Evolutionary conservation across 2,113 vertebrate genomes (phyloP), one percentile per base, ranked within the genome.

Genomic region (Excalfactoria chinensis): DNA sequence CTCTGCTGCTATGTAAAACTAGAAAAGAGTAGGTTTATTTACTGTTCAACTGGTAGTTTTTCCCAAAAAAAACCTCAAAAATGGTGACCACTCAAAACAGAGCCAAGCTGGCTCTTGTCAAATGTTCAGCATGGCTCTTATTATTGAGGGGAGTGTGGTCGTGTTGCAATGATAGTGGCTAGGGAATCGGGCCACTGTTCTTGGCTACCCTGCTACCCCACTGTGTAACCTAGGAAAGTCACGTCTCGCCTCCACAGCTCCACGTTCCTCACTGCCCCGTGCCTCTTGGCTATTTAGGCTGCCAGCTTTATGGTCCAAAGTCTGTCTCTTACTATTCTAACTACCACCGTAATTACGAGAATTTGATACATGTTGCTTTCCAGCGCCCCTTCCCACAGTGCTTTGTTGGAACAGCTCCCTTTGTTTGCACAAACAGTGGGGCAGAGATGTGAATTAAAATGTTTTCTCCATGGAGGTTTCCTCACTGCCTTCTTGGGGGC

Each of bases 261-360:
- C 78, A 70, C 17, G 7, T 83, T 88, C 82, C 64, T 90, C 82
- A 64, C 81, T 75, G 79, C 90, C 66, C 80, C 71, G 46, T 0
- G 0, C 70, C 62, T 91, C 86, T 56, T 82, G 63, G 74, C 74
- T 79, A 72, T 30, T 41, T 23, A 87, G 46, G 41, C 67, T 91
- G 69, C 73, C 88, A 96, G 70, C 32, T 86, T 81, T 72, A 88
- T 76, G 81, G 63, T 78, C 51, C 95, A 90, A 89, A 13, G 59
- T 76, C 77, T 86, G 83, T 71, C 77, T 92, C 66, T 56, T 84
- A 44, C 84, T 93, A 28, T 56, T 85, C 88, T 78, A 88, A 69
- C 40, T 68, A 49, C 84, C 74, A 85, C 63, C 71, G 23, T 70
- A 88, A 94, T 89, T 84, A 94, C 3, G 11, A 72, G 77, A 94